Base-by-base conservation (phyloP, 1,140 invertebrate genomes). In the Drosophila lacertosa region DNA sequence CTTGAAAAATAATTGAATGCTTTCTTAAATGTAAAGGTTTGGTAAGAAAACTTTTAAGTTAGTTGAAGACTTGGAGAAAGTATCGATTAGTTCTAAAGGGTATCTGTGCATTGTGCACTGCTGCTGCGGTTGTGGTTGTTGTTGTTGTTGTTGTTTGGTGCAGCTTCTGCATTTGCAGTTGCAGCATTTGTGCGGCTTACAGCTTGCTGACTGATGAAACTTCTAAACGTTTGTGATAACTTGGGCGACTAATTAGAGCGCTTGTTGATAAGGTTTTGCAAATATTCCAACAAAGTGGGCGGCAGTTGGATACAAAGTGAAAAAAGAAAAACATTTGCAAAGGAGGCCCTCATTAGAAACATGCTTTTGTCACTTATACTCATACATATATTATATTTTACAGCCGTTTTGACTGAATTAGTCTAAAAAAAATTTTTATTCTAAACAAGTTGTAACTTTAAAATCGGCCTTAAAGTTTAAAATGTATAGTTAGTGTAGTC, bases 171-270 rank as follows among this genome's bases (percentile, higher is more conserved):
- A 11, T 4, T 16, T 4, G 35, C 44, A 57, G 29, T 13, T 47
- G 63, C 37, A 24, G 29, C 18, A 26, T n/a, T 51, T 42, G 22
- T 32, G 37, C 16, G 15, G 37, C 47, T 40, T 29, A 11, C 39
- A 45, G 29, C 50, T 35, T 15, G 5, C 40, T 70, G 60, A 57
- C 42, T 55, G 60, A 57, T 70, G 50, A 70, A 16, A 40, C 33
- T 13, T 33, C 33, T 57, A 57, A 70, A 55, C 29, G 44, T 51
- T 70, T 65, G 50, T 65, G 60, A 65, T 65, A 57, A 29, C 24
- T 65, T 44, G 35, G 10, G 44, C 60, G 33, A n/a, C 44, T 57
- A 65, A 65, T 70, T 70, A 48, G 66, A 47, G 16, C 40, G 44
- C 29, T 44, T 20, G 20, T 54, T 57, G 60, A 26, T 63, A 35